These are phyloP conservation scores for Alloscopus bannaensis DNA, from an alignment of 2,888 invertebrate genomes.

Conservation along the genomic window DNA sequence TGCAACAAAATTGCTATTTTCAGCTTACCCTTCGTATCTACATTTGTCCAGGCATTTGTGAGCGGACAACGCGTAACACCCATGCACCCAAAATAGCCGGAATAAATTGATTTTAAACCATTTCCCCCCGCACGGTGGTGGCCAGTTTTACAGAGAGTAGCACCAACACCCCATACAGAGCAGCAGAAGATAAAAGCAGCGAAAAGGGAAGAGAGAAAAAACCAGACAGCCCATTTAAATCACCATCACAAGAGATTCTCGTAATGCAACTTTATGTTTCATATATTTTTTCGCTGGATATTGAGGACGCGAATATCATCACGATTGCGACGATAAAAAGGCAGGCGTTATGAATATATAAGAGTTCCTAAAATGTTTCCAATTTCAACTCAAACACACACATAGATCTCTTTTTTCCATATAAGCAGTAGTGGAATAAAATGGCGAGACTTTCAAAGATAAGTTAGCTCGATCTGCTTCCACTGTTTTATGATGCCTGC, in stretches of 20 bases:
- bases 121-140: neutral
- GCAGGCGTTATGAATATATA: no score
- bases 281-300: slow-evolving; percentile 2
- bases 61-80: no score
- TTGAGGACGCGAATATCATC: neutral
- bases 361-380: no score
- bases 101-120: slow-evolving; percentile 32
- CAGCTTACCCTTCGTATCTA: slow-evolving; percentile 61
- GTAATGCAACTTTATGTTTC: slow-evolving; percentile 37
- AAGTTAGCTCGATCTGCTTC: no score
- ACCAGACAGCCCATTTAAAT: slow-evolving; percentile 23
- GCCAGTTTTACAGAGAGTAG: no score
- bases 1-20: no score
- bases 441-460: no score
- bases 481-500: no score
- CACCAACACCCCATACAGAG: slow-evolving; percentile 34
- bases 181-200: slow-evolving; percentile 36
- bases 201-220: slow-evolving; percentile 25
- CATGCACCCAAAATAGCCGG: neutral
- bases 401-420: no score
- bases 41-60: slow-evolving; percentile 23
- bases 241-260: neutral
- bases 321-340: no score
- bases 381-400: no score
- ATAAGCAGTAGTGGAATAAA: no score